Conservation (phyloP, 2,797 vertebrate genomes). For the Aphelocoma californica region DNA sequence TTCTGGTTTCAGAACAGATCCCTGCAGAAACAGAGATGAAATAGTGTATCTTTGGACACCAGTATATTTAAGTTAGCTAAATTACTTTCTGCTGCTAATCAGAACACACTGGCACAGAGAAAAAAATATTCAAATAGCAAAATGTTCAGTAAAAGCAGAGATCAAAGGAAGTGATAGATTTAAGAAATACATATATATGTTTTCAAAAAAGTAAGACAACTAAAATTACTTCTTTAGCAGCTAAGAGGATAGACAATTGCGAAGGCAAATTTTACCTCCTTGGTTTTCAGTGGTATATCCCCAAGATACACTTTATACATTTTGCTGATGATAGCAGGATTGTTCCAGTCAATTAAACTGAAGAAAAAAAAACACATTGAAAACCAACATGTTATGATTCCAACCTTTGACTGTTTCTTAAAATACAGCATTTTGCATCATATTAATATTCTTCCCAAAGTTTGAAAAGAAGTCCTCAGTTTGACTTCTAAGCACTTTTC, state of each 20-base stretch:
- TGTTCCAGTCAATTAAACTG: constrained; percentile 98
- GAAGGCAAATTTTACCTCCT: constrained; percentile 81
- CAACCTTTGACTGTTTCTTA: neutral
- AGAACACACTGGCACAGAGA: neutral
- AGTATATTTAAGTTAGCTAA: neutral
- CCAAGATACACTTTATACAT: constrained; percentile 98
- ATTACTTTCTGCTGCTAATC: neutral
- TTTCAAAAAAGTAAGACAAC: neutral
- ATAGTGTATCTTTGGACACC: neutral
- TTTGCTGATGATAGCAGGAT: constrained; percentile 93
- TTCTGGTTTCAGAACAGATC: constrained; percentile 89
- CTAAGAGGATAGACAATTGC: neutral
- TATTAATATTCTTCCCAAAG: neutral
- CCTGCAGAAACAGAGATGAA: constrained; percentile 73
- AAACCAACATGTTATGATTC: constrained; percentile 6
- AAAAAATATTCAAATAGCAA: neutral
- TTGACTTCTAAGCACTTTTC: neutral
- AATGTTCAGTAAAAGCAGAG: neutral
- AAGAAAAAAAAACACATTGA: constrained; percentile 9
- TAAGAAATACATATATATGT: neutral
- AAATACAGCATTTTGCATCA: neutral
- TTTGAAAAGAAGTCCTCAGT: neutral
- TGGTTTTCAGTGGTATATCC: constrained; percentile 96
- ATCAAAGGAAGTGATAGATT: neutral
- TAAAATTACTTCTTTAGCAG: neutral